Evolutionary conservation across 2,113 vertebrate genomes (phyloP), one percentile per base, ranked within the genome.

Genomic region (Tupaia tana): DNA sequence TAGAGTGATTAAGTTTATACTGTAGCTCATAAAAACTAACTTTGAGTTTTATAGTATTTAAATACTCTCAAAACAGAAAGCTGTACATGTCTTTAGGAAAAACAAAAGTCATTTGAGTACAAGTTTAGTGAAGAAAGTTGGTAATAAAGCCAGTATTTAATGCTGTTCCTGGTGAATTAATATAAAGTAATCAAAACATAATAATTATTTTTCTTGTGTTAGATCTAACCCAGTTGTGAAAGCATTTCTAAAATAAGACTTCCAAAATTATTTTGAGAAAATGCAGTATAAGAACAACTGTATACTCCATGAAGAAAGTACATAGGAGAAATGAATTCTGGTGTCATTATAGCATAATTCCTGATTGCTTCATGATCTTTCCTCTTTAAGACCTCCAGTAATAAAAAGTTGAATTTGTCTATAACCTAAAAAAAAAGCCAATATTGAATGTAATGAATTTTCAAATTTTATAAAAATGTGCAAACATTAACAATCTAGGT

Each of bases 251-350:
- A 92, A 59, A 74, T 3, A 64, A 8, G 7, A 93, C 82, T 73
- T 93, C 80, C 16, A 85, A 92, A 88, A 77, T 70, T 80, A 91
- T 77, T 87, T 80, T 66, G 43, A 96, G 29, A 92, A 89, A 83
- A 71, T 86, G 86, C 7, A 93, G 4, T 85, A 10, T n/a, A 89
- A 80, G 24, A 63, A 67, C 15, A 73, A 67, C 6, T 84, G 24
- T 71, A 29, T 52, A 89, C 74, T 83, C 34, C 58, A 63, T 24
- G n/a, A 86, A 69, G 15, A 56, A 93, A 7, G 6, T 84, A 82
- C 18, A 67, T 63, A 16, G 3, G 24, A 43, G 4, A 10, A 20
- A 43, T 18, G 25, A 9, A 86, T 64, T 77, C 14, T 29, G 3
- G 5, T 64, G 25, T 52, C 34, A 69, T 29, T 67, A 29, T 71